Evolutionary conservation across 2,113 vertebrate genomes (phyloP).

Genomic region (Manacus vitellinus): DNA sequence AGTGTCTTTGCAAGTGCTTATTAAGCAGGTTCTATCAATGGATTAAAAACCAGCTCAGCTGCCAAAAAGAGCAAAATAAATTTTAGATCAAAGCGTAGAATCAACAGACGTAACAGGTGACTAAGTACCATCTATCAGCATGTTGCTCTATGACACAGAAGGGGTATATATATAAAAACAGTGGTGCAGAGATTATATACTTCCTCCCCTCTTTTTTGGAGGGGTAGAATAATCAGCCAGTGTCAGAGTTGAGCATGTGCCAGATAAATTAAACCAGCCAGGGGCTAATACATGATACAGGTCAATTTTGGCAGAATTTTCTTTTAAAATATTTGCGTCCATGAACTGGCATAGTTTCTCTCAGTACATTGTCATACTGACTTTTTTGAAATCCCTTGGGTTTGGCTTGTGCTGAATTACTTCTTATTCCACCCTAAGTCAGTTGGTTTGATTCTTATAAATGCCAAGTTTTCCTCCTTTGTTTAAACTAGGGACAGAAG

Average conservation of each 20-base stretch:
- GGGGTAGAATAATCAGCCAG: neutral
- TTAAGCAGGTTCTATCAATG: constrained; percentile 53
- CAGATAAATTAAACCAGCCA: neutral
- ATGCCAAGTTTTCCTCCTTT: neutral
- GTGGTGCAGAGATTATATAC: neutral
- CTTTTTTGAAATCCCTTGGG: neutral
- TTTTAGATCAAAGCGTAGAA: constrained; percentile 47
- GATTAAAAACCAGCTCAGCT: constrained; percentile 20
- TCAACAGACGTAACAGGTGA: constrained; percentile 27
- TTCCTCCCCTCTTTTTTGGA: neutral
- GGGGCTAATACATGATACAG: neutral
- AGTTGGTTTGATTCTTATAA: neutral
- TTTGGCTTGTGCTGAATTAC: constrained; percentile 17
- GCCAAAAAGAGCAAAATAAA: constrained; percentile 35
- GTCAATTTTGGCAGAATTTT: neutral
- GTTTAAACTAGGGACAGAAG: neutral
- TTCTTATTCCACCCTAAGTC: neutral
- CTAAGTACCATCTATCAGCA: constrained; percentile 16
- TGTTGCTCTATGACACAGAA: neutral
- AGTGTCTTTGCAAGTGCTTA: constrained; percentile 14
- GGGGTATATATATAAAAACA: neutral
- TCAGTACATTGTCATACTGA: neutral
- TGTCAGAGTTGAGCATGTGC: neutral
- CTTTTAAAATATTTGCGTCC: neutral
- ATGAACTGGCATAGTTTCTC: neutral